Evolutionary conservation across 2,113 vertebrate species (phyloP).

Genomic region (Plectropomus leopardus): DNA sequence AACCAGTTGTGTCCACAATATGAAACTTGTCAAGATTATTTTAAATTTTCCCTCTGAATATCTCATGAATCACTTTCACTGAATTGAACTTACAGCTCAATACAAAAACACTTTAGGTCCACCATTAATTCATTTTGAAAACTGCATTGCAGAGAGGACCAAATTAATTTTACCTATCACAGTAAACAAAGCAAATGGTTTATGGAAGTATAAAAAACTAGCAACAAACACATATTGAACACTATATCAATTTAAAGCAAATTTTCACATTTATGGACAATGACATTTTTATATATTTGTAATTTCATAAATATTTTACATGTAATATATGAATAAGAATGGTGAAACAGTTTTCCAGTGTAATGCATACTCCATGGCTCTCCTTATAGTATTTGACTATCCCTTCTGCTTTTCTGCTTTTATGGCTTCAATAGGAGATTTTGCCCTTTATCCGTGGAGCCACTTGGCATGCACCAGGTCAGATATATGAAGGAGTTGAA

Average conservation of each 20-base stretch:
- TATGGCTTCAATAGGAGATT: not conserved
- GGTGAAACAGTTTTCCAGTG: not conserved
- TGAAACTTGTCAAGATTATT: slow-evolving; percentile 23
- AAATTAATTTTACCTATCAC: not conserved
- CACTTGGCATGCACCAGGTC: slow-evolving; percentile 6
- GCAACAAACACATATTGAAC: not conserved
- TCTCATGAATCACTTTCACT: slow-evolving; percentile 5
- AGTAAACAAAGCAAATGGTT: not conserved
- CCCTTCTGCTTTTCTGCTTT: not conserved
- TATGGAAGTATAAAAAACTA: not conserved
- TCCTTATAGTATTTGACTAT: not conserved
- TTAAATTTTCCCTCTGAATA: slow-evolving; percentile 38
- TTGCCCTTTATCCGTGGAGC: not conserved
- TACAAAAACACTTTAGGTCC: slow-evolving; percentile 20
- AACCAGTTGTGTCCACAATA: not conserved
- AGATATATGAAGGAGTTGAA: slow-evolving; percentile 8
- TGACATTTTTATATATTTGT: too few species aligned
- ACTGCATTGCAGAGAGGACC: not conserved
- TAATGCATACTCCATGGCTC: not conserved
- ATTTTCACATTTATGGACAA: too few species aligned
- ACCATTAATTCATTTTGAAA: slow-evolving; percentile 15
- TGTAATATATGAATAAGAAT: not conserved
- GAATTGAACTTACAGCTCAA: slow-evolving; percentile 24
- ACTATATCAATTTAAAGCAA: too few species aligned
- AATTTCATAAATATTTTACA: too few species aligned